Percentiles rank a stretch among this genome's conserved stretches.
Conservation (phyloP, 2,113 vertebrate genomes). For the Hirundichthys speculiger region DNA sequence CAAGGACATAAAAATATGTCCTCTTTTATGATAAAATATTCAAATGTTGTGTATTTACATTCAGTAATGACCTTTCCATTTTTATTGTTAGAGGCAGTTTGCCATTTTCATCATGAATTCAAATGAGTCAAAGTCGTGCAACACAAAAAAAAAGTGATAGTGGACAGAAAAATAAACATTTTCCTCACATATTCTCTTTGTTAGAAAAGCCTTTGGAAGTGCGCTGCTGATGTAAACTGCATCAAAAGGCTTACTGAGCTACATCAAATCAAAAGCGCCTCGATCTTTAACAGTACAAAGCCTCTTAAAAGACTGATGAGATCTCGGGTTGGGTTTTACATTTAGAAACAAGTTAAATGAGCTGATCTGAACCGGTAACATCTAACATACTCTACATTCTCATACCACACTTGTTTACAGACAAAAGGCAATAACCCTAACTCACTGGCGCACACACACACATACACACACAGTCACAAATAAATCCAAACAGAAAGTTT, state of each 20-base stretch:
- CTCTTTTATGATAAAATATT: no score
- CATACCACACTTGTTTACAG: not conserved
- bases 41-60: no score
- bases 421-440: not conserved
- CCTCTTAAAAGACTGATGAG: constrained; percentile 44
- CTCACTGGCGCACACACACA: constrained; percentile 2
- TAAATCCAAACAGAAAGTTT: not conserved
- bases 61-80: no score
- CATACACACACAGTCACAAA: not conserved
- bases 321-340: constrained; percentile 34
- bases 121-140: no score
- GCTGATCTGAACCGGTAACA: constrained; percentile 58
- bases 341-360: constrained; percentile 39
- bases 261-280: constrained; percentile 52
- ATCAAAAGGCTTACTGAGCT: constrained; percentile 10
- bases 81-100: no score
- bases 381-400: constrained; percentile 13
- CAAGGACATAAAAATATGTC: no score
- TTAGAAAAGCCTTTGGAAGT: constrained; percentile 27
- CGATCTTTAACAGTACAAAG: constrained; percentile 49
- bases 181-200: no score
- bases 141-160: no score
- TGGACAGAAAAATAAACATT: no score
- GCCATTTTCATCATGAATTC: no score
- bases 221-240: no score